A percentile compares a stretch with the other conserved stretches of the same genome.
Conservation (phyloP, 2,888 invertebrate genomes). For the Sthenelais limicola region DNA sequence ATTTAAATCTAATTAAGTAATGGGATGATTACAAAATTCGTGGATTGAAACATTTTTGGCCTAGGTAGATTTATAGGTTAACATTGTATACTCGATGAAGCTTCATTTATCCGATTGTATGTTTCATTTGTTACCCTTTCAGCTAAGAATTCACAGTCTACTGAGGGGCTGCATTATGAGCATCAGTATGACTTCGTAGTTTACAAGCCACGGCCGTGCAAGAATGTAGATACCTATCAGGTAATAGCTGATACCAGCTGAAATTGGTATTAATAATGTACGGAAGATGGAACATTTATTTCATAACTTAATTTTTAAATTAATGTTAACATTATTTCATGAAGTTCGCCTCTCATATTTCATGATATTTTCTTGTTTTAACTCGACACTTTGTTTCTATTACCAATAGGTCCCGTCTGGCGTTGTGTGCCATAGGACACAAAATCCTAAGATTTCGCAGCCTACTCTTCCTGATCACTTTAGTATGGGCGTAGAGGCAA, state of each 20-base stretch:
- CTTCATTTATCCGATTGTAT: too few relatives aligned
- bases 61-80: too few relatives aligned
- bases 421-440: not conserved
- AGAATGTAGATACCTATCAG: not conserved
- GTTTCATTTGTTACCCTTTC: too few relatives aligned
- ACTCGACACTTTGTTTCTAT: not conserved
- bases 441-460: not conserved
- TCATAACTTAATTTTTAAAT: not conserved
- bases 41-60: too few relatives aligned
- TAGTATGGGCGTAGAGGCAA: constrained; percentile 19
- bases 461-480: constrained; percentile 26
- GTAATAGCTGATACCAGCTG: not conserved
- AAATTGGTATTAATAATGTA: not conserved
- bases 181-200: constrained; percentile 32
- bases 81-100: too few relatives aligned
- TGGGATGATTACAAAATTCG: too few relatives aligned
- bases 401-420: constrained; percentile 15
- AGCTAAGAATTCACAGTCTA: not conserved
- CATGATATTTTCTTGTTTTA: not conserved
- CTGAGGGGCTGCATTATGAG: not conserved
- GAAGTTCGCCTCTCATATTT: too few relatives aligned
- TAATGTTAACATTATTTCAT: too few relatives aligned
- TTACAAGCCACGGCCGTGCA: constrained; percentile 13
- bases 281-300: not conserved
- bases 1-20: too few relatives aligned